Evolutionary conservation across 23 tunicate genomes (phyloP).

Genomic region (Phallusia fumigata): DNA sequence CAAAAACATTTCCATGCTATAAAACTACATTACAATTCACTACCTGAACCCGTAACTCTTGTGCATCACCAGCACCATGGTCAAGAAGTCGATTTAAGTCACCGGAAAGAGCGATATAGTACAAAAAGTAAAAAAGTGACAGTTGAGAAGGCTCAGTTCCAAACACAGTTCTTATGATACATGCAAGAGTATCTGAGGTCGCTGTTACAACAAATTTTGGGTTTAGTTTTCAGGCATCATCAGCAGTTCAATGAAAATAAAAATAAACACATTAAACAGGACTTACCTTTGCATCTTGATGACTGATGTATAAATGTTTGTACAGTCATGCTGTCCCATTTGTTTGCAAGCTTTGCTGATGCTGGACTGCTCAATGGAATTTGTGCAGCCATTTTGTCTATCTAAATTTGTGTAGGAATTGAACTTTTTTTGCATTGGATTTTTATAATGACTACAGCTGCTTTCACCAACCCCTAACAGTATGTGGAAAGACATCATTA

Average conservation of each 20-base stretch:
- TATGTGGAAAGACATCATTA: too few relatives aligned
- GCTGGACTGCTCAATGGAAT: slow-evolving; percentile 19
- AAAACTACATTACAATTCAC: neutral
- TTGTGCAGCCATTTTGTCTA: slow-evolving; percentile 21
- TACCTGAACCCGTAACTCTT: slow-evolving; percentile 79
- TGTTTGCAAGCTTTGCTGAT: slow-evolving; percentile 17
- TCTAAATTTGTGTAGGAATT: neutral
- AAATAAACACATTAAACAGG: too few relatives aligned
- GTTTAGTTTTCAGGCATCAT: neutral
- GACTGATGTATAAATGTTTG: slow-evolving; percentile 33
- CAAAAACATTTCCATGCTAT: too few relatives aligned
- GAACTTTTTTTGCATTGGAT: too few relatives aligned
- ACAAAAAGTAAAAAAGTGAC: slow-evolving; percentile 61
- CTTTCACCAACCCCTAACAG: too few relatives aligned
- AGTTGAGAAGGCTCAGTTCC: slow-evolving; percentile 63
- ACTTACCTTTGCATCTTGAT: slow-evolving; percentile 22
- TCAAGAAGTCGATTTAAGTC: slow-evolving; percentile 50
- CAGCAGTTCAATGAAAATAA: too few relatives aligned
- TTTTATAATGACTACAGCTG: too few relatives aligned
- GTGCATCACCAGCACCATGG: slow-evolving; percentile 57
- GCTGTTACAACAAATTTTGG: slow-evolving; percentile 20
- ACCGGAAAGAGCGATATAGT: slow-evolving; percentile 50
- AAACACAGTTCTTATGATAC: slow-evolving; percentile 39
- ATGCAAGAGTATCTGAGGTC: slow-evolving; percentile 32
- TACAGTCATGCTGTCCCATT: slow-evolving; percentile 69